Base-by-base conservation (phyloP, 2,113 vertebrate genomes). In the Talpa occidentalis region DNA sequence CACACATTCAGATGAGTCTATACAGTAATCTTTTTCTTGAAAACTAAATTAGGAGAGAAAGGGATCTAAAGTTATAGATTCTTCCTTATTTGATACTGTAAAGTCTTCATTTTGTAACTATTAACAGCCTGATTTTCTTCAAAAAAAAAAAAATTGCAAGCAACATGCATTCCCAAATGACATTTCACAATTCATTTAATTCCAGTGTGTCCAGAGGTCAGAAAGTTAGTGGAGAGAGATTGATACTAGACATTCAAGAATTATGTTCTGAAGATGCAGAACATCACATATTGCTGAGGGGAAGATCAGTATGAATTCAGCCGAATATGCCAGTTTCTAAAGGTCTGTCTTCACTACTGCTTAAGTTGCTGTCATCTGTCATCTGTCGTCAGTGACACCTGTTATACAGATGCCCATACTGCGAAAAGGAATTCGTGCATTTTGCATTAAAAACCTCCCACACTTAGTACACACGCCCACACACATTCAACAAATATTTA, bases 271-370 rank as follows among this genome's bases (percentile, higher is more conserved):
- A 76, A 62, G 62, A 44, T 35, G 67, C 11, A 70, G 32, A 83
- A 47, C 21, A 37, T 37, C 59, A 40, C 62, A 40, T 16, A 72
- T 24, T 60, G 91, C 73, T 70, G 21, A 80, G 37, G 59, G 83
- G 47, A 78, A 84, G 35, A 66, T 91, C 79, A 47, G 70, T 76
- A 70, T n/a, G 70, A 83, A 91, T 86, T 85, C 89, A 67, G 44
- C 47, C 80, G 59, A 67, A 77, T 8, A 47, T 10, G 60, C 56
- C 81, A 56, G 0, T 42, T 59, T 84, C 91, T 77, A 96, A 96
- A 95, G 92, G 90, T 84, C 96, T 90, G 49, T 35, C 67, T 87
- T 95, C 90, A 80, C 24, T 52, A 11, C 28, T 44, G 59, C 87
- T 92, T 93, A 84, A 94, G 62, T 26, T 37, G 56, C 42, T 93